Conservation (phyloP, 1,140 invertebrate genomes). For the Microplitis mediator region DNA sequence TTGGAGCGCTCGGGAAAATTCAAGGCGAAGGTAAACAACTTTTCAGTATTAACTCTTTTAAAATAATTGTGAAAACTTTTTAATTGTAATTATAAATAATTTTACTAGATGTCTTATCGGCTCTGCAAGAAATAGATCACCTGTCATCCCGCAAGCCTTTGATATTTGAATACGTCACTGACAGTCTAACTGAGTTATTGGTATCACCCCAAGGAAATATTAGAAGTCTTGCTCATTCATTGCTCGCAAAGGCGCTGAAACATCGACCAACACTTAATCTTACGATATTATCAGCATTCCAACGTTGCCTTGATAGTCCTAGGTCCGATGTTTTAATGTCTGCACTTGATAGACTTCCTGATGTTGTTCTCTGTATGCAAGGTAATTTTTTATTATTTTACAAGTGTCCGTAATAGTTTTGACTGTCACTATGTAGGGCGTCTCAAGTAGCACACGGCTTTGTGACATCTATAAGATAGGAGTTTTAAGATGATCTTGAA, state of each 20-base stretch:
- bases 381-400: slow-evolving; percentile 55
- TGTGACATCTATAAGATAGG: too few relatives aligned
- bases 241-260: slow-evolving; percentile 71
- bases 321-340: slow-evolving; percentile 79
- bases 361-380: slow-evolving; percentile 81
- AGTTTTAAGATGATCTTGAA: too few relatives aligned
- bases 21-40: slow-evolving; percentile 57
- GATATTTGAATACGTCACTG: slow-evolving; percentile 70
- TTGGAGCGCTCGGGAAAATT: slow-evolving; percentile 56
- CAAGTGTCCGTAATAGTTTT: too few relatives aligned
- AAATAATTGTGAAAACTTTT: background rate
- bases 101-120: slow-evolving; percentile 65
- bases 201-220: slow-evolving; percentile 69
- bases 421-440: too few relatives aligned
- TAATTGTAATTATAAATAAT: slow-evolving; percentile 6
- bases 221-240: slow-evolving; percentile 68
- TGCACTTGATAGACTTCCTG: slow-evolving; percentile 81
- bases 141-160: slow-evolving; percentile 71
- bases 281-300: slow-evolving; percentile 74
- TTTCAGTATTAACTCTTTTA: background rate
- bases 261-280: slow-evolving; percentile 67
- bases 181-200: slow-evolving; percentile 68
- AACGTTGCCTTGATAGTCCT: slow-evolving; percentile 79
- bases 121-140: slow-evolving; percentile 76
- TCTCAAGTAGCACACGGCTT: too few relatives aligned